Base-by-base conservation (phyloP, 2,113 vertebrate species). In the Choloepus hoffmanni region DNA sequence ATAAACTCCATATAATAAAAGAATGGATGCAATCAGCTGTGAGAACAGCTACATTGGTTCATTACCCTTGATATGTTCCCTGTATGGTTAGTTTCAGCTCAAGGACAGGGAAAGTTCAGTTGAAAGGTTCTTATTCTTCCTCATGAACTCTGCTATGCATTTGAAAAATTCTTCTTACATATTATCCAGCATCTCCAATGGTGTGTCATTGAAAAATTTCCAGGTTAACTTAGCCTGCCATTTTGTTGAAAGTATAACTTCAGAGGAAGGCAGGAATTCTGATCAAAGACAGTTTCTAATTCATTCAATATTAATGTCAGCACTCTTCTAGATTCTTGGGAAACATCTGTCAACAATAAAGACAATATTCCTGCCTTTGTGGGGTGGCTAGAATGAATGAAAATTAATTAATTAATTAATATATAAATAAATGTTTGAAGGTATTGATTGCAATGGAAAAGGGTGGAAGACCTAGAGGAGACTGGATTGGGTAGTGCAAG, bases 51-150 rank as follows among this genome's bases (percentile, higher is more conserved):
- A 16, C 45, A 13, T 36, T 89, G 43, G 76, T 89, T 92, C 6
- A 43, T 86, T 43, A 48, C 3, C 12, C 30, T 88, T 50, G 15
- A 26, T 78, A 24, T 78, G 4, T 90, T 90, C 7, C 7, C 12
- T 43, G 8, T 24, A 6, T 74, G 18, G 14, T 28, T 87, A 91
- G 40, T 88, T 94, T 96, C 53, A 60, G 5, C 50, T 72, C 55
- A 87, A 89, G 19, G 62, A 78, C 40, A 70, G 8, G 45, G 15
- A 90, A 82, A 85, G 6, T 92, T 2, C 24, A 72, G 13, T n/a
- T 90, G 7, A 94, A 93, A n/a, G 3, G 78, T 76, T 72, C n/a
- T 85, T 93, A 2, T 62, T 76, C 30, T 81, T 72, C 83, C 24
- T 73, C 28, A 78, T 45, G 2, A 95, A n/a, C 4, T 90, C n/a